Conservation (phyloP, 1,140 invertebrate genomes). For the Eupristina koningsbergeri region DNA sequence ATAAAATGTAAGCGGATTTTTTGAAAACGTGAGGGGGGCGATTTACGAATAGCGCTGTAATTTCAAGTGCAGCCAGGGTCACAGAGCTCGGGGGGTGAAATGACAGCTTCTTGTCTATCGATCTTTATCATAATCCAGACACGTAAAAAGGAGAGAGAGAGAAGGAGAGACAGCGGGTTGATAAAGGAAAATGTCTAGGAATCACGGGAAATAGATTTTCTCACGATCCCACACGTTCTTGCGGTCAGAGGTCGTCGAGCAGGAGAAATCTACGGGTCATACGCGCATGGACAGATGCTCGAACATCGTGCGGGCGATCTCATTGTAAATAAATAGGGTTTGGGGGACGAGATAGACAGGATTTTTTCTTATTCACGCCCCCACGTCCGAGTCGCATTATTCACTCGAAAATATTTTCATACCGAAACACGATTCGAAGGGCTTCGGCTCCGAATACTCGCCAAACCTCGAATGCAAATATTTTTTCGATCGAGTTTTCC, state of each 20-base stretch:
- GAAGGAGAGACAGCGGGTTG: neutral
- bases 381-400: neutral
- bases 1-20: too few relatives aligned
- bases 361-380: neutral
- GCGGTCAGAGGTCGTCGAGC: neutral
- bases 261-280: neutral
- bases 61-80: too few relatives aligned
- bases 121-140: too few relatives aligned
- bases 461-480: constrained; percentile 3
- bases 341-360: neutral
- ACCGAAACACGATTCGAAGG: neutral
- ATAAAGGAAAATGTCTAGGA: neutral
- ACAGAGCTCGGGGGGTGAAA: too few relatives aligned
- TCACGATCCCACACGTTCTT: neutral
- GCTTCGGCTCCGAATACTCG: neutral
- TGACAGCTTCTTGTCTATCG: too few relatives aligned
- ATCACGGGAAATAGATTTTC: neutral
- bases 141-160: too few relatives aligned
- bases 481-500: neutral
- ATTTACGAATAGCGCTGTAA: too few relatives aligned
- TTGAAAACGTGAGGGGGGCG: too few relatives aligned
- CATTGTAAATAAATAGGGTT: constrained; percentile 31
- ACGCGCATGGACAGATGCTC: neutral
- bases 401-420: constrained; percentile 32
- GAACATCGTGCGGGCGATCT: constrained; percentile 21